Percentiles rank a stretch among this genome's conserved stretches.
phyloP scores from a whole-genome alignment of 2,888 invertebrate species.

The Phrixothrix hirtus region DNA sequence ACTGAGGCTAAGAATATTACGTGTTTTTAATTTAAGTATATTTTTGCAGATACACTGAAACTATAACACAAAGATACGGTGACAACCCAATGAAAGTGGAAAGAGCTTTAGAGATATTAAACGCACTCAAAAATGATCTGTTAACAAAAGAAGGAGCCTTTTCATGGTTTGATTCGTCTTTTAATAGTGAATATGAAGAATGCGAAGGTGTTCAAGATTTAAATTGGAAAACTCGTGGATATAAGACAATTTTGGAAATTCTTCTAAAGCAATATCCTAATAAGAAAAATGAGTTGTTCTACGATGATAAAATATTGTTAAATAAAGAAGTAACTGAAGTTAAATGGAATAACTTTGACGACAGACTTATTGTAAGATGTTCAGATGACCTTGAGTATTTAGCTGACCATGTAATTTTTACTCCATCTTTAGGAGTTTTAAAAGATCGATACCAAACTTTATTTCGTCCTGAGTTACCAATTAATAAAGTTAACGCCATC shows the following conservation, averaged over 20 bases:
- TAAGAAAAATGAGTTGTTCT: conserved; percentile 10
- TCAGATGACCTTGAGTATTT: conserved; percentile 57
- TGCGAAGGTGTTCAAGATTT: conserved; percentile 72
- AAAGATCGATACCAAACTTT: conserved; percentile 59
- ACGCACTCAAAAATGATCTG: conserved; percentile 6
- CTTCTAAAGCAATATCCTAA: conserved; percentile 55
- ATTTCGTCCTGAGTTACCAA: conserved; percentile 61
- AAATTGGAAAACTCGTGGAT: conserved; percentile 77
- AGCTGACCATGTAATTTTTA: conserved; percentile 67
- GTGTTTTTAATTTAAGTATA: no score
- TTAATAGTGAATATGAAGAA: conserved; percentile 66
- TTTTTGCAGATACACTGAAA: no score
- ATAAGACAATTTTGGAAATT: conserved; percentile 67
- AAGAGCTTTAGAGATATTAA: conserved; percentile 6
- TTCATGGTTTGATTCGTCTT: conserved; percentile 69
- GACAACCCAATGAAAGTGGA: no score
- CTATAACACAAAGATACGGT: no score
- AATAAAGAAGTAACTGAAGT: conserved; percentile 34
- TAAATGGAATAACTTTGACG: conserved; percentile 21
- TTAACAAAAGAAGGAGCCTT: conserved; percentile 57
- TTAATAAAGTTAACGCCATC: conserved; percentile 59
- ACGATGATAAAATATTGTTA: conserved; percentile 37
- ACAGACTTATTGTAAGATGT: conserved; percentile 52
- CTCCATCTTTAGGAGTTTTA: conserved; percentile 68
- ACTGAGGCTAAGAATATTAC: no score